phyloP scores from a whole-genome alignment of 1,140 invertebrate species.

The Bactericera cockerelli region DNA sequence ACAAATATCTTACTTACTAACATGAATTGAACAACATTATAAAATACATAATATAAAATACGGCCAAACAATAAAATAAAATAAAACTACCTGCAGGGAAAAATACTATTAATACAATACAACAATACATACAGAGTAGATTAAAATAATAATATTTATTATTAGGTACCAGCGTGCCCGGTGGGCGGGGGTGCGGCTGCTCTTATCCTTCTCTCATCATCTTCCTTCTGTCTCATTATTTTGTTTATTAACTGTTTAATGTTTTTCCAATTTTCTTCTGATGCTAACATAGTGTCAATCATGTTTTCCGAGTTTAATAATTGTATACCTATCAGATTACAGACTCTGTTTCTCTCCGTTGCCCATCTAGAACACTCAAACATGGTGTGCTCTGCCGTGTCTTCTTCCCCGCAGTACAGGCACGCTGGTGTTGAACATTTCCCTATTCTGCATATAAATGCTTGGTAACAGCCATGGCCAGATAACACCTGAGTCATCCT shows the following conservation, averaged over 20 bases:
- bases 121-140: too few relatives aligned
- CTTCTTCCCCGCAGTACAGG: slow-evolving; percentile 18
- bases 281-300: background rate
- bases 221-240: background rate
- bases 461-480: slow-evolving; percentile 28
- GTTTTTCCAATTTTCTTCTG: slow-evolving; percentile 2
- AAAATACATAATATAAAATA: too few relatives aligned
- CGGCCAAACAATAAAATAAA: too few relatives aligned
- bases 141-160: too few relatives aligned
- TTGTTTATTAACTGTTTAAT: background rate
- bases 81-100: too few relatives aligned
- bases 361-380: slow-evolving; percentile 19
- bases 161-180: too few relatives aligned
- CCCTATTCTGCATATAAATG: slow-evolving; percentile 23
- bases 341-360: background rate
- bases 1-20: too few relatives aligned
- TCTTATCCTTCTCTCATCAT: background rate
- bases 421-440: slow-evolving; percentile 13
- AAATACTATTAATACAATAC: too few relatives aligned
- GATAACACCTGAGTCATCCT: slow-evolving; percentile 23
- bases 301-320: background rate
- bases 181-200: too few relatives aligned
- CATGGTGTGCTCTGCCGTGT: slow-evolving; percentile 23
- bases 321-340: background rate
- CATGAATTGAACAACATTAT: too few relatives aligned